Conservation (phyloP, 2,113 vertebrate species). For the Mustela lutreola region DNA sequence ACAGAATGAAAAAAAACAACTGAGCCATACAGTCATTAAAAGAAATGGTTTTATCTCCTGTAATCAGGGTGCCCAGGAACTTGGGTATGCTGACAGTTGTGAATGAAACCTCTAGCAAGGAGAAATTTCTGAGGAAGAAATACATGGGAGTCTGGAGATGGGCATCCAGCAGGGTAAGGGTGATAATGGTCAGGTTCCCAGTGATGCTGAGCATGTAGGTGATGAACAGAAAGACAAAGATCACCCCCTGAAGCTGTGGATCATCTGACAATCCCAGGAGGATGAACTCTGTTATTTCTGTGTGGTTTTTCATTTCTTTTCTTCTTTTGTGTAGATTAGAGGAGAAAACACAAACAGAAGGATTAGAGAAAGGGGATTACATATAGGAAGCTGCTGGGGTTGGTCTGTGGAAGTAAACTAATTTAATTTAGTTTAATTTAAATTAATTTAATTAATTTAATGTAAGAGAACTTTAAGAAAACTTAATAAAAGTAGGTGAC, state of each 20-base stretch:
- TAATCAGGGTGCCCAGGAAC: slow-evolving; percentile 69
- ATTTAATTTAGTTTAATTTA: background rate
- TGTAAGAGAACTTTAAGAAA: background rate
- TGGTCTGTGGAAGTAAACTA: background rate
- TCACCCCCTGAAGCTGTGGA: background rate
- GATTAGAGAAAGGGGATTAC: background rate
- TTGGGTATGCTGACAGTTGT: slow-evolving; percentile 69
- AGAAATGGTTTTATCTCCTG: slow-evolving; percentile 71
- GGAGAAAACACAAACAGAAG: background rate
- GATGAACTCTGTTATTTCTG: no score
- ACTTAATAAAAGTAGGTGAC: background rate
- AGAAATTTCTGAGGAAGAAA: slow-evolving; percentile 79
- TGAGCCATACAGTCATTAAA: slow-evolving; percentile 70
- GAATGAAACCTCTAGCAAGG: slow-evolving; percentile 72
- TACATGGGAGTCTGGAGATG: slow-evolving; percentile 77
- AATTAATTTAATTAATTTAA: no score
- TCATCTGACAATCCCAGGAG: no score
- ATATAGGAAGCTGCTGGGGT: background rate
- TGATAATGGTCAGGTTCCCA: slow-evolving; percentile 75
- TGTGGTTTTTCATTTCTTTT: no score
- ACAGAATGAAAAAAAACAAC: slow-evolving; percentile 70
- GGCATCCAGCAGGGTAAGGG: slow-evolving; percentile 58
- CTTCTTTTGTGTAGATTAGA: background rate
- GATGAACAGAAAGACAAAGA: slow-evolving; percentile 71
- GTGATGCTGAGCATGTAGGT: slow-evolving; percentile 73